Percentiles rank a stretch among this genome's conserved stretches.
Evolutionary conservation across 2,113 vertebrate genomes (phyloP).

Genomic region (Zapus hudsonius): DNA sequence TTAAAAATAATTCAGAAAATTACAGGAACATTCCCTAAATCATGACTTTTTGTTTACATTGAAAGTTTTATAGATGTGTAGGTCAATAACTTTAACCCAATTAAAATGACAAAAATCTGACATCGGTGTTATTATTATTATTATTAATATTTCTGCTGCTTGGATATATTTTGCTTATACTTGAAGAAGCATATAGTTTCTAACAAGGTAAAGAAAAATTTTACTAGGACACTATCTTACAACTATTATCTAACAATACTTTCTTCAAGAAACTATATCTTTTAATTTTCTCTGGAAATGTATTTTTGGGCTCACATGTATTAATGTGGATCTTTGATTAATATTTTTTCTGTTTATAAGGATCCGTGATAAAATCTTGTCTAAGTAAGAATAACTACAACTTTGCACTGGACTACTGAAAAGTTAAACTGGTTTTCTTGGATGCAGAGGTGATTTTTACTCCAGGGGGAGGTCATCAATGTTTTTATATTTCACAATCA

Average conservation of each 20-base stretch:
- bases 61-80: neutral
- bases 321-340: slow-evolving; percentile 17
- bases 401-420: slow-evolving; percentile 13
- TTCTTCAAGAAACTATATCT: neutral
- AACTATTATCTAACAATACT: slow-evolving; percentile 31
- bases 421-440: slow-evolving; percentile 53
- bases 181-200: neutral
- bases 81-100: neutral
- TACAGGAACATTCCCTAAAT: neutral
- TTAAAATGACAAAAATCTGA: neutral
- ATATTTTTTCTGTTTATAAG: slow-evolving; percentile 68
- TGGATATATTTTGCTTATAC: neutral
- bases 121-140: neutral
- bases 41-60: neutral
- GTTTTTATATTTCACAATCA: neutral
- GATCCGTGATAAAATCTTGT: slow-evolving; percentile 63
- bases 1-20: neutral
- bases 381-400: slow-evolving; percentile 70
- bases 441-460: slow-evolving; percentile 23
- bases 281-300: slow-evolving; percentile 40
- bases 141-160: slow-evolving; percentile 33
- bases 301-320: slow-evolving; percentile 36
- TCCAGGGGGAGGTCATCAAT: slow-evolving; percentile 20
- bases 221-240: neutral
- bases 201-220: neutral